Evolutionary conservation across 2,888 invertebrate species (phyloP).

Genomic region (Brassicogethes aeneus): DNA sequence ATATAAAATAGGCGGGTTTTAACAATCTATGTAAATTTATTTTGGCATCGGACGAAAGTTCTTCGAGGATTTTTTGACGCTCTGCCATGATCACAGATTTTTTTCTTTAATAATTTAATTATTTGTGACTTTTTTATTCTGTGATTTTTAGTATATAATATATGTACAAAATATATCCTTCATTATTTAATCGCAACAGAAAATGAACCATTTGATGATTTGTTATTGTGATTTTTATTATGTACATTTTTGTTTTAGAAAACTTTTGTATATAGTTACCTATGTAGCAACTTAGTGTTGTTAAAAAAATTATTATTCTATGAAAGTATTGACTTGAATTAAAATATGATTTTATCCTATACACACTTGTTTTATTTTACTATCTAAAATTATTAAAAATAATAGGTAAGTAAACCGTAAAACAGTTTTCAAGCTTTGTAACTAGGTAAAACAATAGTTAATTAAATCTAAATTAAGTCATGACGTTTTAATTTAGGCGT

Average conservation of each 20-base stretch:
- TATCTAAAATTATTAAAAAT: too few species aligned
- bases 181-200: conserved; percentile 17
- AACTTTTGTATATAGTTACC: conserved; percentile 38
- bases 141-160: conserved; percentile 36
- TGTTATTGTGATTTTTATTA: conserved; percentile 20
- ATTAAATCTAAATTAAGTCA: too few species aligned
- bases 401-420: too few species aligned
- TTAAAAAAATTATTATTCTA: conserved; percentile 36
- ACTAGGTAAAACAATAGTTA: too few species aligned
- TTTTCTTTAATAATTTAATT: conserved; percentile 21
- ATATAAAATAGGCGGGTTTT: conserved; percentile 24
- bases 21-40: conserved; percentile 15
- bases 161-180: conserved; percentile 27
- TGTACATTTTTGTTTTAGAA: conserved; percentile 36
- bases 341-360: conserved; percentile 23
- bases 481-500: too few species aligned
- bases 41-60: conserved; percentile 13
- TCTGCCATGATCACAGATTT: conserved; percentile 27
- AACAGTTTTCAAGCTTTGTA: too few species aligned
- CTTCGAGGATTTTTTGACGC: conserved; percentile 15
- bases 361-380: too few species aligned
- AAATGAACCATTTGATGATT: conserved; percentile 16
- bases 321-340: conserved; percentile 27
- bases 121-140: conserved; percentile 39
- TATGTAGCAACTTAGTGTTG: conserved; percentile 35